These are phyloP conservation scores for Norana najaformis DNA, from an alignment of 2,888 invertebrate genomes.

Conservation along the genomic window DNA sequence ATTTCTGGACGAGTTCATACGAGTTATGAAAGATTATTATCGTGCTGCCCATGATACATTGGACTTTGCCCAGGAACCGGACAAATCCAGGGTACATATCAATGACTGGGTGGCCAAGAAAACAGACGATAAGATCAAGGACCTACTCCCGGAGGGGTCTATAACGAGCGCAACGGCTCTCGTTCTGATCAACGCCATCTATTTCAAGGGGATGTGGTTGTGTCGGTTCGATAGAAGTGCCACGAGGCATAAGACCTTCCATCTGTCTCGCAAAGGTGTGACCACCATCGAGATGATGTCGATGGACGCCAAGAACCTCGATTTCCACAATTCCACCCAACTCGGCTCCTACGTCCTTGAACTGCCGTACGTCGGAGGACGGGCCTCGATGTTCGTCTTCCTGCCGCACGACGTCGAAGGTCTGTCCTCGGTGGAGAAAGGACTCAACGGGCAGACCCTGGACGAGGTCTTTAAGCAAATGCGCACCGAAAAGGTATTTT, in stretches of 20 bases:
- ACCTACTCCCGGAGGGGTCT: conserved; percentile 70
- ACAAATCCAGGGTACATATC: conserved; percentile 63
- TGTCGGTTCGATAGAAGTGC: conserved; percentile 66
- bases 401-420: conserved; percentile 37
- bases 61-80: conserved; percentile 17
- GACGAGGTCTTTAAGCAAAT: not conserved
- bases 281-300: conserved; percentile 73
- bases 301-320: not conserved
- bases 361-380: conserved; percentile 68
- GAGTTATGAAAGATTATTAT: conserved; percentile 2
- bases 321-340: not conserved
- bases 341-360: conserved; percentile 65
- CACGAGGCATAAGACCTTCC: conserved; percentile 72
- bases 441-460: conserved; percentile 30
- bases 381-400: conserved; percentile 43
- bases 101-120: conserved; percentile 79
- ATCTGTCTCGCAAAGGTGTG: conserved; percentile 65
- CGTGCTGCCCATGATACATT: conserved; percentile 23
- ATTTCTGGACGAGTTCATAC: conserved; percentile 26
- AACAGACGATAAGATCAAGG: conserved; percentile 79
- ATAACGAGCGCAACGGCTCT: conserved; percentile 49
- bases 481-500: not conserved
- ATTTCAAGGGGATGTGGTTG: conserved; percentile 59
- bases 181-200: conserved; percentile 62
- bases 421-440: conserved; percentile 28